Evolutionary conservation across 37 sponge, comb jelly and placozoan species (phyloP).

Genomic region (Aphrocallistes beatrix): DNA sequence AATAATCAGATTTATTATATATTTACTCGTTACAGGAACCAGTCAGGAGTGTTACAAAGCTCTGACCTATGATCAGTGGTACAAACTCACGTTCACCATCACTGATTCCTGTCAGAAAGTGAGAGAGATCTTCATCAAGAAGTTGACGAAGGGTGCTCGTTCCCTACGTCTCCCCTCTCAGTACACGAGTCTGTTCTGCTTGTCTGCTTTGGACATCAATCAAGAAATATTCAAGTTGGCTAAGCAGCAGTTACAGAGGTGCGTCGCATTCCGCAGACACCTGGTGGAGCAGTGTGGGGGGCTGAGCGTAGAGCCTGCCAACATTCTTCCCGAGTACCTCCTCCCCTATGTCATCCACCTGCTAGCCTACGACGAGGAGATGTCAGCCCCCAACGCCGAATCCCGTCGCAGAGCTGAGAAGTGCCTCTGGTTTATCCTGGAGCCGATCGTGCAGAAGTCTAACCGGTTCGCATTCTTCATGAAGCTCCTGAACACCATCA

Average conservation of each 20-base stretch:
- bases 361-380: background rate
- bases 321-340: background rate
- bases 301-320: background rate
- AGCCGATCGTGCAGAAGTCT: conserved; percentile 1
- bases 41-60: background rate
- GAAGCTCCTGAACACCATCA: conserved; percentile 1
- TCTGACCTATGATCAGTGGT: conserved; percentile 3
- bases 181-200: conserved; percentile 8
- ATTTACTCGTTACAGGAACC: background rate
- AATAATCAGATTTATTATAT: background rate
- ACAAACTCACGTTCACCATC: background rate
- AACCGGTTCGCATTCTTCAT: background rate
- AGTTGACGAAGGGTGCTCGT: background rate
- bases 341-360: conserved; percentile 3
- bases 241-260: conserved; percentile 4
- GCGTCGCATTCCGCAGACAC: background rate
- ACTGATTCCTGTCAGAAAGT: conserved; percentile 3
- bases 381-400: background rate
- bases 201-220: background rate
- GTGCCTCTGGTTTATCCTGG: background rate
- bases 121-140: background rate
- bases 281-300: background rate
- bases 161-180: background rate
- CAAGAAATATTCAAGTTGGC: background rate
- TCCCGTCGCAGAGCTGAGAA: background rate